These are phyloP conservation scores for Melanchra persicariae DNA, from an alignment of 2,888 invertebrate genomes.

Conservation along the genomic window DNA sequence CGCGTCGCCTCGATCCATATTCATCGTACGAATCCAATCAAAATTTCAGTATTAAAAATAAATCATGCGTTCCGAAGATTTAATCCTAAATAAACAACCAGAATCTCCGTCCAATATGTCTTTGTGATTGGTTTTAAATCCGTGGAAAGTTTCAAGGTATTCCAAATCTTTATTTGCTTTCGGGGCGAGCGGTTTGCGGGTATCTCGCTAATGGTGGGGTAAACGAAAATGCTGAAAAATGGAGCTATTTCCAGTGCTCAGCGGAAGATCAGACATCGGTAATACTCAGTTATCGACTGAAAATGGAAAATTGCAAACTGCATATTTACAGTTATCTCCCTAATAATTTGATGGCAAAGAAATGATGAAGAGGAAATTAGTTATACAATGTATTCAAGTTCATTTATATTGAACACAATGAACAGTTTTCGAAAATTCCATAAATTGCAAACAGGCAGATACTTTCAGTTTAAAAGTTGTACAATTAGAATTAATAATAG, in stretches of 20 bases:
- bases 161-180: constrained; percentile 71
- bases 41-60: constrained; percentile 42
- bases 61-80: constrained; percentile 43
- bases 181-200: constrained; percentile 63
- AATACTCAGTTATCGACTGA: constrained; percentile 51
- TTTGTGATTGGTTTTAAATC: constrained; percentile 72
- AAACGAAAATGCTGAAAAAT: constrained; percentile 72
- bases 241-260: constrained; percentile 65
- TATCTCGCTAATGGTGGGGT: constrained; percentile 70
- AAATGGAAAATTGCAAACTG: constrained; percentile 38
- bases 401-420: not conserved
- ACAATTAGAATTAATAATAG: not conserved
- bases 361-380: not conserved
- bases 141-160: constrained; percentile 69
- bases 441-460: not conserved
- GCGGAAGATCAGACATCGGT: constrained; percentile 61
- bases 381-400: not conserved
- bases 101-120: constrained; percentile 66
- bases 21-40: constrained; percentile 39
- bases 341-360: not conserved
- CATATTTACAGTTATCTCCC: not conserved
- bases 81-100: constrained; percentile 66
- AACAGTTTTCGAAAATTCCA: not conserved
- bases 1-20: constrained; percentile 19
- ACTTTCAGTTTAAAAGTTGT: not conserved